Percentiles rank a stretch among this genome's conserved stretches.
phyloP scores from a whole-genome alignment of 2,888 invertebrate genomes.

The Anthophora plumipes region DNA sequence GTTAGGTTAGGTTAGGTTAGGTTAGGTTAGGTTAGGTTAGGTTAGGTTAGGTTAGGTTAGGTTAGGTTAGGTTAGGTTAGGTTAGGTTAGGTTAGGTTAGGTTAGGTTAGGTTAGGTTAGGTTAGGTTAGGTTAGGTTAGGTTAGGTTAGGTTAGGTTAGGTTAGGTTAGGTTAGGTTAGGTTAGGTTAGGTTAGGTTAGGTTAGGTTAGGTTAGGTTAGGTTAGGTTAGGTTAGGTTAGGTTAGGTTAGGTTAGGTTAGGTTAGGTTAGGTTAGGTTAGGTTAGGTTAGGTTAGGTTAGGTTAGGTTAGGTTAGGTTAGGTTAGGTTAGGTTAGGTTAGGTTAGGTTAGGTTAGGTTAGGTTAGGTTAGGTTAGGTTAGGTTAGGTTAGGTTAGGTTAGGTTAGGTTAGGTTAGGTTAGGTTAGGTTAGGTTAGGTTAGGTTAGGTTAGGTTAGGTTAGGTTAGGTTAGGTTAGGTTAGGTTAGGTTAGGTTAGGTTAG shows the following conservation, averaged over 20 bases:
- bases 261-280: slow-evolving; percentile 20
- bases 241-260: slow-evolving; percentile 21
- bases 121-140: slow-evolving; percentile 20
- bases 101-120: slow-evolving; percentile 23
- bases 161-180: slow-evolving; percentile 17
- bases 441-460: slow-evolving; percentile 1
- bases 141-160: slow-evolving; percentile 21
- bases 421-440: slow-evolving; percentile 1
- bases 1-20: slow-evolving; percentile 21
- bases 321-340: slow-evolving; percentile 23
- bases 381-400: slow-evolving; percentile 23
- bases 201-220: slow-evolving; percentile 22
- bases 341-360: slow-evolving; percentile 13
- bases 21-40: slow-evolving; percentile 20
- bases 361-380: slow-evolving; percentile 17
- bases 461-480: slow-evolving; percentile 1
- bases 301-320: slow-evolving; percentile 23
- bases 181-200: slow-evolving; percentile 11
- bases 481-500: slow-evolving; percentile 1
- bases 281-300: slow-evolving; percentile 19
- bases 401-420: slow-evolving; percentile 19
- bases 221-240: slow-evolving; percentile 22
- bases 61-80: slow-evolving; percentile 11
- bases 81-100: slow-evolving; percentile 17
- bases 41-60: slow-evolving; percentile 22